phyloP scores from a whole-genome alignment of 2,888 invertebrate species.

The Sinhomidia bicolor region DNA sequence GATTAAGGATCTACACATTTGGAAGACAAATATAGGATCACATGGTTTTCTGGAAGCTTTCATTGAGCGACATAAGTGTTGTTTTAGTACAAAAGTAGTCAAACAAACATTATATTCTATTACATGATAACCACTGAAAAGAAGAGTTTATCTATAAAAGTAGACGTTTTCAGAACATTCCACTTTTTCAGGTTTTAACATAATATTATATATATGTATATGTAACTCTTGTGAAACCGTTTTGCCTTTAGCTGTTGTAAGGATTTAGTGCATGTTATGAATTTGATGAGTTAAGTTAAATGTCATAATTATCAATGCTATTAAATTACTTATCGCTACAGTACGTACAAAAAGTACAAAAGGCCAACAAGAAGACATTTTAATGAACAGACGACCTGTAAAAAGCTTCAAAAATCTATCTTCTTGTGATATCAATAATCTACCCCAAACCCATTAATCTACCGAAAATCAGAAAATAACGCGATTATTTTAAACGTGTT shows the following conservation, averaged over 20 bases:
- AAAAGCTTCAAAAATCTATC: not conserved
- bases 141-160: not conserved
- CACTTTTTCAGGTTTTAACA: not conserved
- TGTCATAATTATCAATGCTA: too few species aligned
- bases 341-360: not conserved
- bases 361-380: not conserved
- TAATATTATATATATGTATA: not conserved
- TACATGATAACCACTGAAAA: not conserved
- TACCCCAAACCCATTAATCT: not conserved
- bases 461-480: not conserved
- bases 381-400: not conserved
- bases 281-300: too few species aligned
- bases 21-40: not conserved
- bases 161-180: not conserved
- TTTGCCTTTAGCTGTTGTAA: not conserved
- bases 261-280: too few species aligned
- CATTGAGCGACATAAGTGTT: not conserved
- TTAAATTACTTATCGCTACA: not conserved
- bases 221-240: not conserved
- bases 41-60: not conserved
- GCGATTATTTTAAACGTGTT: not conserved
- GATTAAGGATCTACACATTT: not conserved
- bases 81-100: not conserved
- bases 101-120: not conserved
- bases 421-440: not conserved